Evolutionary conservation across 2,113 vertebrate genomes (phyloP).

Genomic region (Hydropotes inermis): DNA sequence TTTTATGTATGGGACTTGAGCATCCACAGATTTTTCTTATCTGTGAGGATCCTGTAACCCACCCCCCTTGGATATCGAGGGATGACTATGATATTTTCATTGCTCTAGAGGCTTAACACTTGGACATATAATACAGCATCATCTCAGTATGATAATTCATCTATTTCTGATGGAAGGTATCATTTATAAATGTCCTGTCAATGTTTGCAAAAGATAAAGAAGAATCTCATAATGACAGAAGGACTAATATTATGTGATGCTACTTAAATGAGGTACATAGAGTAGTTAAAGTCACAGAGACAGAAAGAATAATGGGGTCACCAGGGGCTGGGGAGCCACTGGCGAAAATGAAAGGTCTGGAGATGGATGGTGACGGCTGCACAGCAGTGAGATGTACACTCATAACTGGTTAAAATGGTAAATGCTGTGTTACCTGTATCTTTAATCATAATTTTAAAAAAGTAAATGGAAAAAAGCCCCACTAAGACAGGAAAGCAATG

Average conservation of each 20-base stretch:
- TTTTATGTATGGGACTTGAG: not conserved
- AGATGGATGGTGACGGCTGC: not conserved
- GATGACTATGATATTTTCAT: not conserved
- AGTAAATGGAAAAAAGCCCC: not conserved
- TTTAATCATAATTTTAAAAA: not conserved
- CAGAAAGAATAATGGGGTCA: not conserved
- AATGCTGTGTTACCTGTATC: not conserved
- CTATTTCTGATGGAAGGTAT: not conserved
- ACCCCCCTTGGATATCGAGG: not conserved
- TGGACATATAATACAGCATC: not conserved
- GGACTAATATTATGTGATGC: not conserved
- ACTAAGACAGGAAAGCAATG: constrained; percentile 7
- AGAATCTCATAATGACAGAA: not conserved
- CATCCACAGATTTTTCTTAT: not conserved
- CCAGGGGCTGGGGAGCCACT: not conserved
- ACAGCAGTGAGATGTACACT: not conserved
- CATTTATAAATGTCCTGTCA: not conserved
- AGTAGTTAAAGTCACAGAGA: not conserved
- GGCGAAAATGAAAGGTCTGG: not conserved
- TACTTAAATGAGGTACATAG: not conserved
- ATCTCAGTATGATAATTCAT: not conserved
- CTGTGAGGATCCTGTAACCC: not conserved
- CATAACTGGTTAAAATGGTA: not conserved
- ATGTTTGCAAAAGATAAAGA: not conserved
- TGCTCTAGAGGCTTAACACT: not conserved